Evolutionary conservation across 2,113 vertebrate genomes (phyloP).

Genomic region (Solea solea): DNA sequence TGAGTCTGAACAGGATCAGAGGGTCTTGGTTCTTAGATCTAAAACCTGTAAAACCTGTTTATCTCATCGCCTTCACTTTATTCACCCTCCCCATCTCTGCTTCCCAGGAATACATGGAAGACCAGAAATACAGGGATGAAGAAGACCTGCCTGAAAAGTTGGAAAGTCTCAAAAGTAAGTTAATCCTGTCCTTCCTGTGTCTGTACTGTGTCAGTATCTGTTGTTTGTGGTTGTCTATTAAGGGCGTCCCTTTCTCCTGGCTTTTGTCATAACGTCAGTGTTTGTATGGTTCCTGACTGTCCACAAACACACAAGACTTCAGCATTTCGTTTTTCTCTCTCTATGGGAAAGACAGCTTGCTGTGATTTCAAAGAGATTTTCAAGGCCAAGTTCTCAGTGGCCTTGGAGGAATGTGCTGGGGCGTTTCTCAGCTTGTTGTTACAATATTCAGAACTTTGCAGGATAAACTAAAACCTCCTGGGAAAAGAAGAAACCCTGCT

Average conservation of each 20-base stretch:
- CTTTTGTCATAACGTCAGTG: conserved; percentile 22
- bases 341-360: conserved; percentile 60
- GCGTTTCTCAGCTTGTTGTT: conserved; percentile 64
- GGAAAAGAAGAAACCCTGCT: conserved; percentile 17
- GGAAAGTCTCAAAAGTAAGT: conserved; percentile 93
- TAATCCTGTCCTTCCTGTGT: background rate
- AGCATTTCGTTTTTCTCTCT: conserved; percentile 51
- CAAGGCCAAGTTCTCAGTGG: conserved; percentile 56
- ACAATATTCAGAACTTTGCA: conserved; percentile 47
- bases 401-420: conserved; percentile 71
- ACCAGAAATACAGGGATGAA: conserved; percentile 95
- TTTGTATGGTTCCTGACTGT: conserved; percentile 35
- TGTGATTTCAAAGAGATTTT: conserved; percentile 51
- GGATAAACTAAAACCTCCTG: conserved; percentile 43
- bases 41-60: background rate
- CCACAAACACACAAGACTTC: background rate
- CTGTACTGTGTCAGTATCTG: background rate
- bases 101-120: conserved; percentile 91
- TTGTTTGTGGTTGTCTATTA: background rate
- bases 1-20: background rate
- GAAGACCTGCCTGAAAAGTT: conserved; percentile 92
- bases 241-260: background rate
- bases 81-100: background rate
- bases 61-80: background rate
- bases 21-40: background rate